Evolutionary conservation across 2,113 vertebrate species (phyloP), one percentile per base, ranked within the genome.

Genomic region (Chlamydotis undulata): DNA sequence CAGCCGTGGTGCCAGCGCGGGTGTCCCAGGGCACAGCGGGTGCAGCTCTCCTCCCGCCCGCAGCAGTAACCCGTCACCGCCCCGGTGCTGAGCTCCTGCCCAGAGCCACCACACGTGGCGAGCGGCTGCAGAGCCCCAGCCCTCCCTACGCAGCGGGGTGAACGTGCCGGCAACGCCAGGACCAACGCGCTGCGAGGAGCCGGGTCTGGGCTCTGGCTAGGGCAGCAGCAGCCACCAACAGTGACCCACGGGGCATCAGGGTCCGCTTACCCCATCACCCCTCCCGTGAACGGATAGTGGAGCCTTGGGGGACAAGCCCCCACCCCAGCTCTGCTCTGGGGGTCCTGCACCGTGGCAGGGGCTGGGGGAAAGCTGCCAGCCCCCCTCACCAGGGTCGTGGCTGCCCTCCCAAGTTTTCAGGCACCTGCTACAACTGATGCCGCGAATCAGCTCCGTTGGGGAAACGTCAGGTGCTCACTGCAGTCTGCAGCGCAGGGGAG

Each of bases 391-490:
- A 4, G 64, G 23, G 23, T 33, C 45, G 22, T 0, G 1, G 39
- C 14, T 74, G 33, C 28, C 37, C 24, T 61, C 24, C 1, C 1
- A 33, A 35, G 29, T 13, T 12, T 5, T 10, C 18, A 13, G 15
- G 77, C 12, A 33, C 33, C n/a, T 18, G 52, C 22, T 63, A 4
- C 26, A 23, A 17, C 4, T 2, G 9, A 19, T 65, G 14, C 29
- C 37, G 70, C 4, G 3, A 53, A 16, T 25, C 12, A 29, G 11
- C 29, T 39, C 70, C 11, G 0, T 26, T 4, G 23, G 43, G 45
- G 67, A 19, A 49, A 12, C 0, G 0, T 26, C 1, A 1, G 26
- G 43, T 3, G 2, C 15, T 8, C 3, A 0, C n/a, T 23, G 19
- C 16, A 8, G 2, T 4, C 19, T 21, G 50, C 59, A 17, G 12